Base-by-base conservation (phyloP, 2,888 invertebrate genomes). In the Dicycla oo region DNA sequence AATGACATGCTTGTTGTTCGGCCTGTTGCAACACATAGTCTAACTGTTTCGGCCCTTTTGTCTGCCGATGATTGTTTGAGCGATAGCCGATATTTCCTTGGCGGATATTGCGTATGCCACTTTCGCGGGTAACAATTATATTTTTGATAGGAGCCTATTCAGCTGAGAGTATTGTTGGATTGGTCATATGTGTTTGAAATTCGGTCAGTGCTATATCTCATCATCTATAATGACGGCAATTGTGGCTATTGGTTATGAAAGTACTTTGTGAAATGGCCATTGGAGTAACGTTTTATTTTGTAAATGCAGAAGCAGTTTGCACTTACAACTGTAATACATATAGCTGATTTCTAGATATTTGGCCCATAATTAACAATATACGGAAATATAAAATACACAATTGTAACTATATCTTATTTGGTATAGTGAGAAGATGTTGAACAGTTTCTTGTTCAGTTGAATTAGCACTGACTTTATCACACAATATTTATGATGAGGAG, bases 41-140 rank as follows among this genome's bases (percentile, higher is more conserved):
- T 92, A 93, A 93, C 93, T 93, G 92, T 93, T 92, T 91, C 88
- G 93, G 92, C 91, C 94, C 94, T 94, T 94, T 94, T 94, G 94
- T 94, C 89, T 86, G 77, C 60, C 85, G 89, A 89, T 93, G 91
- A 92, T 92, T 92, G 93, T 92, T 75, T 89, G 92, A 92, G 88
- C 90, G 91, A 93, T 91, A 91, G 91, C 84, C 88, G 90, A 91
- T 91, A 91, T 91, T 91, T 89, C 87, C 85, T 88, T 84, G 78
- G 76, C 84, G 87, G 87, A 88, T 90, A 87, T 88, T 87, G 85
- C 84, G 87, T 89, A 84, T 80, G 78, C 82, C 82, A 87, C 90
- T 91, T 91, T 92, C 82, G 90, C 90, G 88, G 90, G 90, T 88
- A 90, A 88, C 86, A 86, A 89, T 92, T 81, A 78, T 85, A 86